Conservation (phyloP, 2,888 invertebrate genomes). For the Diloba caeruleocephala region DNA sequence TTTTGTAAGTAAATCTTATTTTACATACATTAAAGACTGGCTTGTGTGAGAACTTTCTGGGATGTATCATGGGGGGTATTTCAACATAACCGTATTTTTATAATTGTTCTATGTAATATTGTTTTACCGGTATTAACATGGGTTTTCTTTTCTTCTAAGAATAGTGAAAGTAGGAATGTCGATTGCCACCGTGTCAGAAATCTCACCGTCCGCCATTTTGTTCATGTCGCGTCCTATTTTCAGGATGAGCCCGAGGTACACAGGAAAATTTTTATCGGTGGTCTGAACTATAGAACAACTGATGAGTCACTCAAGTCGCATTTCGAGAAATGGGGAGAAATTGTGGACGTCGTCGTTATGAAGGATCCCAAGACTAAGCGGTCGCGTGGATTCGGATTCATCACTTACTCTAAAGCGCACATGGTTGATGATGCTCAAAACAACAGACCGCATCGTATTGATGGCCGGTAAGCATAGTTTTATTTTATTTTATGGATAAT, state of each 20-base stretch:
- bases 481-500: constrained; percentile 31
- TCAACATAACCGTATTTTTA: too few species aligned
- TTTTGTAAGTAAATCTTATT: constrained; percentile 74
- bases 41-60: too few species aligned
- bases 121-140: too few species aligned
- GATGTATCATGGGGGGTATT: too few species aligned
- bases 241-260: constrained; percentile 94
- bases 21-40: not conserved
- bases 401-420: constrained; percentile 97
- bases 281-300: constrained; percentile 97
- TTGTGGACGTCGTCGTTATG: constrained; percentile 99
- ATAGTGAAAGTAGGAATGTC: not conserved
- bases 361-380: constrained; percentile 98
- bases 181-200: not conserved
- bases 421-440: constrained; percentile 99
- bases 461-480: constrained; percentile 91
- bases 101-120: too few species aligned
- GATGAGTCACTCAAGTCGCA: constrained; percentile 98
- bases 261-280: constrained; percentile 98
- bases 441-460: constrained; percentile 96
- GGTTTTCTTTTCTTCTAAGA: not conserved
- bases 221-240: constrained; percentile 77
- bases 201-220: constrained; percentile 82
- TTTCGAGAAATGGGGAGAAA: constrained; percentile 99
- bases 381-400: constrained; percentile 99